These are phyloP conservation scores for Garra rufa DNA, from an alignment of 2,113 vertebrate species.

Conservation along the genomic window DNA sequence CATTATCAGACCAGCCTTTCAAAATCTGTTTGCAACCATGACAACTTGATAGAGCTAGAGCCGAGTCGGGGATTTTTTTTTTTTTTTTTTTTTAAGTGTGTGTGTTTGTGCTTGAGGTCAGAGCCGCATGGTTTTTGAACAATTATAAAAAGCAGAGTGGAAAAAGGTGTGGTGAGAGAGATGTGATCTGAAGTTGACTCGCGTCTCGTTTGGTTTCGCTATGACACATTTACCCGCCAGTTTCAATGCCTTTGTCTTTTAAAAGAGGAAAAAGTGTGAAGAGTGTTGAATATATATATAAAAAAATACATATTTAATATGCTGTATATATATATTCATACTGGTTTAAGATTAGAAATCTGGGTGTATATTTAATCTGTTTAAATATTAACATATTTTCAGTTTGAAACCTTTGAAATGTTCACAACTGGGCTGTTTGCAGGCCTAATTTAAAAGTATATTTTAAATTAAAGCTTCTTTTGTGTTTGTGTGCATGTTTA, in stretches of 20 bases:
- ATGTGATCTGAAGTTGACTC: slow-evolving; percentile 43
- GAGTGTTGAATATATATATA: not conserved
- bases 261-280: not conserved
- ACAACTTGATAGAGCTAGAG: slow-evolving; percentile 18
- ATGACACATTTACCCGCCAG: slow-evolving; percentile 42
- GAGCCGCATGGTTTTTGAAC: slow-evolving; percentile 25
- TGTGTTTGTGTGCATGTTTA: no score
- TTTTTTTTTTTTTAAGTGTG: not conserved
- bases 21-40: slow-evolving; percentile 54
- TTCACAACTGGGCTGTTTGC: not conserved
- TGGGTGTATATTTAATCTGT: no score
- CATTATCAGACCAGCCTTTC: slow-evolving; percentile 56
- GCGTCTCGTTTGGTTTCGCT: slow-evolving; percentile 49
- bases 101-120: slow-evolving; percentile 44
- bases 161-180: slow-evolving; percentile 58
- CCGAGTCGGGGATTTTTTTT: not conserved
- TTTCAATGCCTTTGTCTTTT: slow-evolving; percentile 25
- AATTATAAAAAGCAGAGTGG: slow-evolving; percentile 44
- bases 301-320: not conserved
- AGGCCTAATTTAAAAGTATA: not conserved
- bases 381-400: not conserved
- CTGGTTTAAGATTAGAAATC: not conserved
- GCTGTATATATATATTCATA: not conserved
- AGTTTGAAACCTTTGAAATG: not conserved
- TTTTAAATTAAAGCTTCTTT: not conserved